Percentiles rank a stretch among this genome's conserved stretches.
phyloP scores from a whole-genome alignment of 1,140 invertebrate genomes.

The Episyrphus balteatus region DNA sequence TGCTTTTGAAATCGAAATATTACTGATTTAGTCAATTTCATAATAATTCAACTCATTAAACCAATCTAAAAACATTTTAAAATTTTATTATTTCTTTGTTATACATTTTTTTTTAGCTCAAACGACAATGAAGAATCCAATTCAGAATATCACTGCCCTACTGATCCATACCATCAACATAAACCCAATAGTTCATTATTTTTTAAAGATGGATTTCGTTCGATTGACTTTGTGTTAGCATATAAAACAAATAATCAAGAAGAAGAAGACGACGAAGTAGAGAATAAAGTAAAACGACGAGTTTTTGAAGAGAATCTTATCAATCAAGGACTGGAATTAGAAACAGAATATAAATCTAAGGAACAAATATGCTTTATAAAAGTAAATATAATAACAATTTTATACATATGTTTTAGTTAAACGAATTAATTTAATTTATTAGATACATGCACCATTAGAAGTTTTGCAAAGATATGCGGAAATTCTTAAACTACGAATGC shows the following conservation, averaged over 20 bases:
- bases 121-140: no score
- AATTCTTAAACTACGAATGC: slow-evolving; percentile 87
- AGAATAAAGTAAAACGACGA: slow-evolving; percentile 34
- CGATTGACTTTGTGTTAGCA: slow-evolving; percentile 68
- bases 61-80: no score
- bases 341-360: slow-evolving; percentile 49
- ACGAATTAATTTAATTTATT: not conserved
- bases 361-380: slow-evolving; percentile 59
- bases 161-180: slow-evolving; percentile 19
- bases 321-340: slow-evolving; percentile 55
- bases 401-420: no score
- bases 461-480: slow-evolving; percentile 85
- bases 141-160: slow-evolving; percentile 24
- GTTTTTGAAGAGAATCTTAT: slow-evolving; percentile 57
- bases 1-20: no score
- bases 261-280: slow-evolving; percentile 37
- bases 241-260: slow-evolving; percentile 49
- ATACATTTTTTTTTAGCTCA: no score
- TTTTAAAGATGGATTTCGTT: slow-evolving; percentile 54
- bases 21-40: no score
- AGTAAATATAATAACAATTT: slow-evolving; percentile 26
- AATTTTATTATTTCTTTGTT: no score
- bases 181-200: slow-evolving; percentile 43
- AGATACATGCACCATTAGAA: slow-evolving; percentile 77
- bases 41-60: no score